Conservation (phyloP, 1,140 invertebrate genomes). For the Ptiloglossa arizonensis region DNA sequence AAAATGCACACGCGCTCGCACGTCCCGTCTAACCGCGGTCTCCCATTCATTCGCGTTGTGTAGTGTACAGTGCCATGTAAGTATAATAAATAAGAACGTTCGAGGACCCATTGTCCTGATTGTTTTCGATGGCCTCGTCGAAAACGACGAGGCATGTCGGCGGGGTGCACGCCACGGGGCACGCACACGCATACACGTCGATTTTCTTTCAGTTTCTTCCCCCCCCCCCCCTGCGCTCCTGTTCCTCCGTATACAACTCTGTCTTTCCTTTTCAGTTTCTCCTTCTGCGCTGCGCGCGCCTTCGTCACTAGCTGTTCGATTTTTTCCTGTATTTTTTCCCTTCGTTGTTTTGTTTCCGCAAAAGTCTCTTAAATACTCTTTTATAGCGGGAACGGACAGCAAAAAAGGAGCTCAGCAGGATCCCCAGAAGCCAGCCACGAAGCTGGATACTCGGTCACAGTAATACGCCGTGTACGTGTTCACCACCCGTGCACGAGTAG, state of each 20-base stretch:
- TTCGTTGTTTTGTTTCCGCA: constrained; percentile 37
- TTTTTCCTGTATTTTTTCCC: constrained; percentile 1
- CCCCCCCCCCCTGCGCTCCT: background rate
- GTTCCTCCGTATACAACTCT: background rate
- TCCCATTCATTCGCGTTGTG: constrained; percentile 56
- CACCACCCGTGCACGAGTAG: constrained; percentile 56
- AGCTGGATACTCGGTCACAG: constrained; percentile 62
- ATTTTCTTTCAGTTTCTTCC: constrained; percentile 44
- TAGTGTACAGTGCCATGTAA: constrained; percentile 54
- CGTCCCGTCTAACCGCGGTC: constrained; percentile 43
- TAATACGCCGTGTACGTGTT: constrained; percentile 61
- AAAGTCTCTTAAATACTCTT: constrained; percentile 65
- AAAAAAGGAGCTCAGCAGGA: constrained; percentile 52
- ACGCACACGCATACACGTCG: constrained; percentile 21
- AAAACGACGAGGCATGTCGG: constrained; percentile 62
- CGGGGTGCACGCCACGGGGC: constrained; percentile 58
- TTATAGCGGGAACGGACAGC: constrained; percentile 40
- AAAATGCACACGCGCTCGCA: constrained; percentile 53
- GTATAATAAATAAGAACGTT: constrained; percentile 69
- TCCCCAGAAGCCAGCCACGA: constrained; percentile 46
- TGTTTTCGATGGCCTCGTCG: constrained; percentile 65
- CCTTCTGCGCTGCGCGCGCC: background rate
- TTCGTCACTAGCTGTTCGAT: background rate
- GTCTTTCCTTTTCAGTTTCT: constrained; percentile 1
- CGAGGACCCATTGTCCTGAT: constrained; percentile 64